Percentiles rank a stretch among this genome's conserved stretches.
These are phyloP conservation scores for Stratiomys singularior DNA, from an alignment of 2,888 invertebrate genomes.

Conservation along the genomic window DNA sequence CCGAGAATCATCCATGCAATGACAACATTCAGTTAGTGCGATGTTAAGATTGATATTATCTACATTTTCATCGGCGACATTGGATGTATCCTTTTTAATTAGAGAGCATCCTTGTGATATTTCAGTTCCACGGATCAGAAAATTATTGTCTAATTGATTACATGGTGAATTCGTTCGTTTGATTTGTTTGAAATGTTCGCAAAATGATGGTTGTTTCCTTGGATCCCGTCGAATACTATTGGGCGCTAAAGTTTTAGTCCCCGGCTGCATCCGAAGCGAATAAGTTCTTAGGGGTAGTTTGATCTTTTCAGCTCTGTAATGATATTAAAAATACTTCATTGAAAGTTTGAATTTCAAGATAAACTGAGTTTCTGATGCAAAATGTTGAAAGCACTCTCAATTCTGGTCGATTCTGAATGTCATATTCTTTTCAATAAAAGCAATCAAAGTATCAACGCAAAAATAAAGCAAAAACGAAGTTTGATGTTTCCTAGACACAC, in stretches of 20 bases:
- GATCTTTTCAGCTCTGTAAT: constrained; percentile 45
- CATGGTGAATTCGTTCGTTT: constrained; percentile 1
- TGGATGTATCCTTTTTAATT: neutral
- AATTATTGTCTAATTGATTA: constrained; percentile 24
- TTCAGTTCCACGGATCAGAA: constrained; percentile 48
- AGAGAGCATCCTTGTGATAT: neutral
- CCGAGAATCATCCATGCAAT: constrained; percentile 48
- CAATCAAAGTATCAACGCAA: too few relatives aligned
- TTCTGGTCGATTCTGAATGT: too few relatives aligned
- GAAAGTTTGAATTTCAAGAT: neutral
- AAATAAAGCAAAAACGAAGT: too few relatives aligned
- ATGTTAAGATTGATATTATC: constrained; percentile 42
- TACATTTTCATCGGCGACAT: neutral
- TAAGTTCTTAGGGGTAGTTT: constrained; percentile 47
- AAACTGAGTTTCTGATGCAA: too few relatives aligned
- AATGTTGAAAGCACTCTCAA: too few relatives aligned
- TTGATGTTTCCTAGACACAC: too few relatives aligned
- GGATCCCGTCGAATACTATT: constrained; percentile 49
- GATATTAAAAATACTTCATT: neutral
- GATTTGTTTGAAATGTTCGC: constrained; percentile 49
- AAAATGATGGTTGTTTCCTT: constrained; percentile 49
- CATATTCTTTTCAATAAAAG: too few relatives aligned
- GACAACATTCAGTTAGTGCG: constrained; percentile 51
- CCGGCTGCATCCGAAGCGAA: constrained; percentile 50
- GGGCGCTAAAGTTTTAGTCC: constrained; percentile 49